These are phyloP conservation scores for Chrysodeixis includens DNA, from an alignment of 2,888 invertebrate species.

Conservation along the genomic window DNA sequence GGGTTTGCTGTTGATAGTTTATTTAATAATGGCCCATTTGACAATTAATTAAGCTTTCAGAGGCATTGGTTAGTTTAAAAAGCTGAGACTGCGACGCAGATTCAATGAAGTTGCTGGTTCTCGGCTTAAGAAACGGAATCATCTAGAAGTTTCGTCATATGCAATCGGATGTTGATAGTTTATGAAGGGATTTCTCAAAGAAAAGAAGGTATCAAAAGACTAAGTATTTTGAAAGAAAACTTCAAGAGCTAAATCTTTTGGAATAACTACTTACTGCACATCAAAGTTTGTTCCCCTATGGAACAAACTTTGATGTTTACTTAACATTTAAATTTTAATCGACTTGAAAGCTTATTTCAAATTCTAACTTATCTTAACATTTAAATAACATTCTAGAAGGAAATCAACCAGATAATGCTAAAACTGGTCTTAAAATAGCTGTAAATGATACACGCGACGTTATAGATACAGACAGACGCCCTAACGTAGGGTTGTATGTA, in stretches of 20 bases:
- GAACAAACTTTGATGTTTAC: no score
- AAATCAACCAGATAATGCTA: not conserved
- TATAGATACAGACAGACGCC: not conserved
- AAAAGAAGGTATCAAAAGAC: no score
- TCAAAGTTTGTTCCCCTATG: no score
- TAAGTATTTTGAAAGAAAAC: not conserved
- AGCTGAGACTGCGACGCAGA: not conserved
- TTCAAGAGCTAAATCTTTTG: not conserved
- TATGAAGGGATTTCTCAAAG: not conserved
- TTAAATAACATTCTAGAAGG: not conserved
- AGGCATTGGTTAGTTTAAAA: not conserved
- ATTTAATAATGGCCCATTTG: slow-evolving; percentile 66
- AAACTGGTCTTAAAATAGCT: not conserved
- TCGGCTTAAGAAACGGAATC: not conserved
- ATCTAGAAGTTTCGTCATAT: not conserved
- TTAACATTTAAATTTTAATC: not conserved
- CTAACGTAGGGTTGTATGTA: not conserved
- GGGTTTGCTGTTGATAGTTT: slow-evolving; percentile 72
- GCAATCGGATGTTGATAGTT: not conserved
- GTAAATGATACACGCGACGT: not conserved
- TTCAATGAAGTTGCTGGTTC: not conserved
- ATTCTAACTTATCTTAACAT: no score
- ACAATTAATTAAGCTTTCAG: slow-evolving; percentile 38
- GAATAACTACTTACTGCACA: not conserved
- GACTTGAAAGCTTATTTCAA: no score